Evolutionary conservation across 2,888 invertebrate species (phyloP).

Genomic region (Digitonthophagus gazella): DNA sequence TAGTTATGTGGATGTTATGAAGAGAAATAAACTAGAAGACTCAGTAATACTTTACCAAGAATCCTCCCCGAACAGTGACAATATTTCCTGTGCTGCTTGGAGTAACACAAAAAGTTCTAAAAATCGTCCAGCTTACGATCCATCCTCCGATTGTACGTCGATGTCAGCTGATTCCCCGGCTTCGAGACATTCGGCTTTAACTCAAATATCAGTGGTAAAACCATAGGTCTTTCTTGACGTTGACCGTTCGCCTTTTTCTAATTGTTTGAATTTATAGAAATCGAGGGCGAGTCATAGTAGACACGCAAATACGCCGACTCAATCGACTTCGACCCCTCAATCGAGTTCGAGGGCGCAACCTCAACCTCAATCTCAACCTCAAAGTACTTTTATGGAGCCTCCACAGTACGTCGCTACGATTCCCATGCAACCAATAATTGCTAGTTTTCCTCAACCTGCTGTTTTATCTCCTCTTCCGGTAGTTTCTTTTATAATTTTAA

Average conservation of each 20-base stretch:
- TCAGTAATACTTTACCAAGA: conserved; percentile 33
- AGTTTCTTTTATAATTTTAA: too few relatives aligned
- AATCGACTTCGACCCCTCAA: conserved; percentile 29
- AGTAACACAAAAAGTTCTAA: conserved; percentile 38
- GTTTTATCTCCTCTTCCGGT: conserved; percentile 49
- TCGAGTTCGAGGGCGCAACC: conserved; percentile 35
- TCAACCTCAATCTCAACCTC: conserved; percentile 12
- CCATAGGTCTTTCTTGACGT: background rate
- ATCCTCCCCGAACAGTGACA: conserved; percentile 29
- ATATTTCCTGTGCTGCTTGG: conserved; percentile 42
- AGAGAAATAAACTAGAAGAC: conserved; percentile 54
- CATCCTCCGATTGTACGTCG: conserved; percentile 63
- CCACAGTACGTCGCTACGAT: conserved; percentile 59
- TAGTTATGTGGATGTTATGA: conserved; percentile 71
- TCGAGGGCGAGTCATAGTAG: conserved; percentile 42
- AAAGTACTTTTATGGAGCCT: conserved; percentile 48
- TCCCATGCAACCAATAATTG: conserved; percentile 59
- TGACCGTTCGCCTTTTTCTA: background rate
- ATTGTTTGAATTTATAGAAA: conserved; percentile 38
- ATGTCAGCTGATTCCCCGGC: conserved; percentile 67
- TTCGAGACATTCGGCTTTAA: conserved; percentile 57
- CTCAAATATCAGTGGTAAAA: conserved; percentile 52
- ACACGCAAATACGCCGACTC: conserved; percentile 33
- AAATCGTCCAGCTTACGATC: conserved; percentile 45
- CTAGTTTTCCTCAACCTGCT: conserved; percentile 53